Evolutionary conservation across 1,140 invertebrate genomes (phyloP).

Genomic region (Hyphantria cunea): DNA sequence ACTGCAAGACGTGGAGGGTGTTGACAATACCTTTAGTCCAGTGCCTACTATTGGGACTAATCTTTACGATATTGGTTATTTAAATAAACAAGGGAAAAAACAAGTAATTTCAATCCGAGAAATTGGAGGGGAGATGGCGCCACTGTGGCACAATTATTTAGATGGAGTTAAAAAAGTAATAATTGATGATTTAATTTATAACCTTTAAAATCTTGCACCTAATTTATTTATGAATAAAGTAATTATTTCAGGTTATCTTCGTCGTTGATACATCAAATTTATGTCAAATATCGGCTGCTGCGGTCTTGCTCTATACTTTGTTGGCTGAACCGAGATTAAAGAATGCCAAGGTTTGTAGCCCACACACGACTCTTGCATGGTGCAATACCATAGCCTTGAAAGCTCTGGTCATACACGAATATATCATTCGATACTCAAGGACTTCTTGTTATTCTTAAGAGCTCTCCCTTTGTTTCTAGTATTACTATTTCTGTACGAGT

Average conservation of each 20-base stretch:
- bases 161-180: slow-evolving; percentile 85
- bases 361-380: slow-evolving; percentile 1
- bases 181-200: background rate
- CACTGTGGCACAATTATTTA: slow-evolving; percentile 90
- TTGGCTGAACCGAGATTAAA: slow-evolving; percentile 86
- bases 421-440: too few species aligned
- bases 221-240: too few species aligned
- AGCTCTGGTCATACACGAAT: background rate
- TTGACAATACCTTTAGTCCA: slow-evolving; percentile 88
- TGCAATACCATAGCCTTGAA: background rate
- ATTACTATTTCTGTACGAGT: too few species aligned
- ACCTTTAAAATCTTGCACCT: background rate
- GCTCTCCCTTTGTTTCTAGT: too few species aligned
- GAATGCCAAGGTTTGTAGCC: slow-evolving; percentile 82
- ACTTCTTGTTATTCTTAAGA: too few species aligned
- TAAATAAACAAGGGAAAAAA: slow-evolving; percentile 79
- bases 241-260: slow-evolving; percentile 82
- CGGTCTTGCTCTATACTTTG: slow-evolving; percentile 88
- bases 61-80: slow-evolving; percentile 84
- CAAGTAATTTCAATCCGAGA: slow-evolving; percentile 82
- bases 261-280: slow-evolving; percentile 90
- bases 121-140: slow-evolving; percentile 90
- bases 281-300: slow-evolving; percentile 91
- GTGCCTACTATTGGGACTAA: slow-evolving; percentile 91
- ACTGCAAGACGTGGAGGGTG: slow-evolving; percentile 84